phyloP scores from a whole-genome alignment of 2,888 invertebrate genomes.

The Andrena minutula region DNA sequence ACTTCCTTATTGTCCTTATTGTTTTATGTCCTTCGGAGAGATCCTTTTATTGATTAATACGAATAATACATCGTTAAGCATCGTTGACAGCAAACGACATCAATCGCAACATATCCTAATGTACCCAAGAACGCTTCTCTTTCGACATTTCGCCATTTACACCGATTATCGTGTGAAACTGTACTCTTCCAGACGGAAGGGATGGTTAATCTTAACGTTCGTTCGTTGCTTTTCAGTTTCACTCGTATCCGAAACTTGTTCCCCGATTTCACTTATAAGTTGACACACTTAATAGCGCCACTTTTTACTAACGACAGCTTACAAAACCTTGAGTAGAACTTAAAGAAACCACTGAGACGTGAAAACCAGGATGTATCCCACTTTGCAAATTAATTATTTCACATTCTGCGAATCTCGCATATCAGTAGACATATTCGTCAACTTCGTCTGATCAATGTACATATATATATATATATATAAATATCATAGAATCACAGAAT shows the following conservation, averaged over 20 bases:
- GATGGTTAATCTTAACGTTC: constrained; percentile 28
- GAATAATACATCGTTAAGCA: no score
- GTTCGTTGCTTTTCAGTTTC: constrained; percentile 3
- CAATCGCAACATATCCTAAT: constrained; percentile 7
- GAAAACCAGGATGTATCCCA: constrained; percentile 6
- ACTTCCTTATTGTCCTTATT: neutral
- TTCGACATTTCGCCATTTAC: neutral
- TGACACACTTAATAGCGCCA: neutral
- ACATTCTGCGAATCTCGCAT: neutral
- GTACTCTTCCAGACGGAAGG: neutral
- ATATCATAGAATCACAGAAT: constrained; percentile 40
- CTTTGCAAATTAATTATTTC: constrained; percentile 18
- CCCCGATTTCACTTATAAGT: constrained; percentile 10
- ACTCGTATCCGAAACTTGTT: constrained; percentile 9
- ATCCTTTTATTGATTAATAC: constrained; percentile 16
- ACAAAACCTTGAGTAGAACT: neutral
- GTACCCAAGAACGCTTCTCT: neutral
- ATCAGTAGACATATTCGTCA: no score
- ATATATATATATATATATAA: constrained; percentile 47
- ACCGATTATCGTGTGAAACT: neutral
- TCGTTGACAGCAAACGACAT: constrained; percentile 16
- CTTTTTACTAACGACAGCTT: neutral
- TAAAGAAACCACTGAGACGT: neutral
- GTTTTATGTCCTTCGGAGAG: neutral
- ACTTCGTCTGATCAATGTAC: no score